Evolutionary conservation across 2,888 invertebrate species (phyloP), one percentile per base, ranked within the genome.

Genomic region (Athetis lepigone): DNA sequence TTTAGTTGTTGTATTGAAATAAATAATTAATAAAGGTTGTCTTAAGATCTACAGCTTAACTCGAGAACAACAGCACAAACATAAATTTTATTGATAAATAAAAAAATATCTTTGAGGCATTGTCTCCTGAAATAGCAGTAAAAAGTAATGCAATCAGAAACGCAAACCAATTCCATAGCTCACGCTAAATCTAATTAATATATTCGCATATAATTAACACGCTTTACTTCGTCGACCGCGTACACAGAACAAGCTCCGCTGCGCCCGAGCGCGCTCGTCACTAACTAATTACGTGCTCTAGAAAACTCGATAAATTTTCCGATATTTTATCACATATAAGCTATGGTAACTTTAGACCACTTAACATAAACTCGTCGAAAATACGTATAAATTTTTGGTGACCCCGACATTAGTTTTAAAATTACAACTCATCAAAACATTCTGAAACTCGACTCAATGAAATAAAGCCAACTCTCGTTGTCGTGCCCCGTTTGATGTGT

Each of bases 201-300:
- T 47, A 43, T 39, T 43, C 33, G 33, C 37, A 50, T 70, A 43
- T 18, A 21, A 65, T 70, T 46, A 70, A 46, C 50, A 70, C 19
- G 37, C 42, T 70, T 21, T 42, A 36, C n/a, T n/a, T n/a, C 16
- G 18, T 25, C 18, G 11, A 16, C 25, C 16, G 9, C 16, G 33
- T 23, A 13, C 36, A 37, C 7, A 19, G 42, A 4, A 8, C 6
- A 9, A 43, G 13, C 13, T 11, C 4, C 6, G 0, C 1, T 33
- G 8, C 19, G 21, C 11, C 2, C n/a, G 5, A 16, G 33, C 13
- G 2, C 9, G n/a, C 7, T 36, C 11, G 8, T 43, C 62, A 62
- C 19, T 8, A 36, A 25, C 27, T 27, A 50, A 61, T 46, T 9
- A 9, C 11, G 2, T 4, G 18, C 13, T 23, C 7, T 37, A 13